Evolutionary conservation across 2,888 invertebrate species (phyloP).

Genomic region (Athrips mouffetella): DNA sequence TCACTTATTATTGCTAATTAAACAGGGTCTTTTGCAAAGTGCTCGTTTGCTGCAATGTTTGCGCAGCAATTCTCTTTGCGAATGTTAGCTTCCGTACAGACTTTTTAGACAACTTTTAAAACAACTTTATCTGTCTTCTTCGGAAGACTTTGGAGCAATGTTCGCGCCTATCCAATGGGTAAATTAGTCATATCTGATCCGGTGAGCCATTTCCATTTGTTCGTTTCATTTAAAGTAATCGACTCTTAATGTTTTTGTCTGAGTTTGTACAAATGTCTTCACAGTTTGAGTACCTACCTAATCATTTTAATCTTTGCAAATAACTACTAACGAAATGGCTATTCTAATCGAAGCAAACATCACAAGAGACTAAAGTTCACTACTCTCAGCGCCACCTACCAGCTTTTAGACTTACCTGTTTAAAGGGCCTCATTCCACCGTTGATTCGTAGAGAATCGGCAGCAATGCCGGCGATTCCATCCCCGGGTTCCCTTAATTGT

Average conservation of each 20-base stretch:
- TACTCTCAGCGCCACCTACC: slow-evolving; percentile 52
- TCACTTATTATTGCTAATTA: slow-evolving; percentile 47
- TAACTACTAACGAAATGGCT: too few species aligned
- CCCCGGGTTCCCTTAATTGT: slow-evolving; percentile 88
- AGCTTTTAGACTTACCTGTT: slow-evolving; percentile 84
- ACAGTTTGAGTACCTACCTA: not conserved
- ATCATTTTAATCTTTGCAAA: not conserved
- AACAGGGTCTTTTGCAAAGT: slow-evolving; percentile 26
- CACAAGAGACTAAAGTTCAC: not conserved
- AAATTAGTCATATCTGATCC: slow-evolving; percentile 13
- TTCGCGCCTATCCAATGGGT: slow-evolving; percentile 1
- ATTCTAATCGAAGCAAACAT: not conserved
- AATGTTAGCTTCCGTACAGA: slow-evolving; percentile 14
- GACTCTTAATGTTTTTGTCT: not conserved
- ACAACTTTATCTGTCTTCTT: slow-evolving; percentile 16
- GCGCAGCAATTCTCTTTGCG: slow-evolving; percentile 19
- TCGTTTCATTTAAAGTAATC: not conserved
- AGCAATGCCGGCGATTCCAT: slow-evolving; percentile 96
- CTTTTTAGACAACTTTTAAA: slow-evolving; percentile 12
- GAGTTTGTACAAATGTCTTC: not conserved
- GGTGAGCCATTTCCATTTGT: not conserved
- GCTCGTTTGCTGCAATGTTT: slow-evolving; percentile 15
- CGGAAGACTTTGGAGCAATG: slow-evolving; percentile 10
- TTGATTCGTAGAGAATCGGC: slow-evolving; percentile 97
- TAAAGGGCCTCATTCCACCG: slow-evolving; percentile 97